Conservation (phyloP, 2,888 invertebrate species). For the Microdon myrmicae region DNA sequence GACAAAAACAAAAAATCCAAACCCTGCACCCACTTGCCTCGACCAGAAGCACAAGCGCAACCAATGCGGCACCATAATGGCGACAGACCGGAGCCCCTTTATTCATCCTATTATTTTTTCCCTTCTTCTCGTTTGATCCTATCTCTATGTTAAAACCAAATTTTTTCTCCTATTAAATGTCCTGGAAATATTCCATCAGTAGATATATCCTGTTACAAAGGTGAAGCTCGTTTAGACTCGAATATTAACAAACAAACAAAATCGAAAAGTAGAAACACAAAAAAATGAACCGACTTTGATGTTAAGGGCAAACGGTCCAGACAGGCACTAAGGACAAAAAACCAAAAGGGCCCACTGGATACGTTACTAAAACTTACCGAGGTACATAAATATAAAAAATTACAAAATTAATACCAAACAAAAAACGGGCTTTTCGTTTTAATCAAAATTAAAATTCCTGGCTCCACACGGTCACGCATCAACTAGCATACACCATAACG, state of each 20-base stretch:
- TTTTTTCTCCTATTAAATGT: conserved; percentile 30
- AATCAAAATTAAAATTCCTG: conserved; percentile 51
- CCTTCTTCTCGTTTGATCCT: not conserved
- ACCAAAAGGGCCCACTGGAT: conserved; percentile 19
- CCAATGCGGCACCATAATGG: conserved; percentile 46
- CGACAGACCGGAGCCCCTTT: conserved; percentile 15
- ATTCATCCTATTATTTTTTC: conserved; percentile 5
- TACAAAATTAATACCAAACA: too few relatives aligned
- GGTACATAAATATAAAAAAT: conserved; percentile 37
- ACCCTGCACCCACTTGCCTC: not conserved
- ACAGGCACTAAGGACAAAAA: not conserved
- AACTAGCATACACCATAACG: conserved; percentile 5
- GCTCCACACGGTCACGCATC: conserved; percentile 48
- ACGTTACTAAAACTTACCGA: conserved; percentile 28
- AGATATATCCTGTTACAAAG: conserved; percentile 39
- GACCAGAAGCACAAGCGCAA: conserved; percentile 18
- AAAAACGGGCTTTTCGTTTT: conserved; percentile 41
- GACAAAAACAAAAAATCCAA: conserved; percentile 29
- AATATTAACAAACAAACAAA: conserved; percentile 24
- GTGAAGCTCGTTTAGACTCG: conserved; percentile 45
- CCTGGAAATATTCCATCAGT: conserved; percentile 47
- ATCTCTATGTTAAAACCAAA: conserved; percentile 21
- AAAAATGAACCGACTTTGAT: conserved; percentile 27
- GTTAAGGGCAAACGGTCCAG: conserved; percentile 31
- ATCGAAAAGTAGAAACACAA: too few relatives aligned